Base-by-base conservation (phyloP, 2,113 vertebrate genomes). In the Ascaphus truei region DNA sequence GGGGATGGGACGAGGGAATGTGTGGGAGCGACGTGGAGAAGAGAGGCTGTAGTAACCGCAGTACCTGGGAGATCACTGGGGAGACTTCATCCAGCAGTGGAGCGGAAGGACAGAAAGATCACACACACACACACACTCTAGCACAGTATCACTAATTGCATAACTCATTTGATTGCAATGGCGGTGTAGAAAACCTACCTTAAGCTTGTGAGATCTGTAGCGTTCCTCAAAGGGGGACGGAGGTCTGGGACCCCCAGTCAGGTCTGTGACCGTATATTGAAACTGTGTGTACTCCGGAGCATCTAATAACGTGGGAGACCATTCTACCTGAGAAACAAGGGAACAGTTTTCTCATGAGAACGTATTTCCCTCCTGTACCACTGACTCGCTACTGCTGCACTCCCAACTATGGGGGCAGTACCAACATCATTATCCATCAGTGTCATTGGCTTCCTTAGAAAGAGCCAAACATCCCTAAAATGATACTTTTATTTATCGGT, bases 181-280 rank as follows among this genome's bases (percentile, higher is more conserved):
- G n/a, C n/a, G n/a, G n/a, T n/a, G n/a, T n/a, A n/a, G n/a, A n/a
- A n/a, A n/a, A 0, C 78, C 80, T 62, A 91, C 90, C 84, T 83
- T 88, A 45, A 92, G 77, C 0, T 30, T 47, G 72, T 51, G 90
- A 57, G 71, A 81, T 13, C 37, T 83, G 80, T 94, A 96, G 26
- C 72, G 72, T 5, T 94, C 85, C 5, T 98, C 95, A 0, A 89
- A 74, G 4, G 74, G 78, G 16, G 94, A 88, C 0, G 47, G 73
- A 4, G 95, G 95, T 25, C 55, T 87, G 1, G 93, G 93, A 2
- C 94, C 94, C 9, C 96, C 96, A 0, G 76, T 22, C 1, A 99
- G 87, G 76, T 91, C 82, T 23, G 89, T 95, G 68, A 99, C 93
- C 1, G 68, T 52, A 1, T 94, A 95, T 59, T 93, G 80, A 37